Base-by-base conservation (phyloP, 2,888 invertebrate genomes). In the Catocala sponsa region DNA sequence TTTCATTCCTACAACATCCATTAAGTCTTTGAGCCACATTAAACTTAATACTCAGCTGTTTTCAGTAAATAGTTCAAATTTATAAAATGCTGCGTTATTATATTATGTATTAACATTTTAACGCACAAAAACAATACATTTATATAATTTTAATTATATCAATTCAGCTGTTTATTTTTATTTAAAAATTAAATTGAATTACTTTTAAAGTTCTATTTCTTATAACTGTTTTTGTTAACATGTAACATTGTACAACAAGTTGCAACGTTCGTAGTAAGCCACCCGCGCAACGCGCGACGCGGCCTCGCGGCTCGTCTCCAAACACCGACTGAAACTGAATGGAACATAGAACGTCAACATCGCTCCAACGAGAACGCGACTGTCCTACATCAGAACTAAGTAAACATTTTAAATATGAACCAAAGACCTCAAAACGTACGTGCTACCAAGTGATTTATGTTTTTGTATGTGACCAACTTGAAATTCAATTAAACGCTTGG, bases 1-100 rank as follows among this genome's bases (percentile, higher is more conserved):
- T 74, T 78, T 76, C 75, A 75, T 61, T 67, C 70, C 68, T 59
- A 63, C 63, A 65, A 65, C 66, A 70, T 76, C 70, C 77, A 75
- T 74, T 68, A 65, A 55, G n/a, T 42, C 56, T 38, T 64, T 55
- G 44, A 63, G 52, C 57, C 72, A 76, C 72, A 74, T 66, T 50
- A 49, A 57, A 65, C 13, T 9, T 35, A 50, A 13, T 10, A 11
- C 32, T 25, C 25, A 43, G 43, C 6, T 15, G 11, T 25, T 52
- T 51, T 7, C 2, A 15, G 6, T 51, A 38, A 6, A 38, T 38
- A 38, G 9, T 38, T 38, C 6, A 38, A 9, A 38, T 38, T 6
- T 6, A 7, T 38, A 9, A 38, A 38, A 38, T 4, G 1, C 35
- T 38, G 35, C 35, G 7, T 7, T 38, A 1, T 38, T 38, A 38